Evolutionary conservation across 2,797 vertebrate genomes (phyloP), one percentile per base, ranked within the genome.

Genomic region (Balearica regulorum): DNA sequence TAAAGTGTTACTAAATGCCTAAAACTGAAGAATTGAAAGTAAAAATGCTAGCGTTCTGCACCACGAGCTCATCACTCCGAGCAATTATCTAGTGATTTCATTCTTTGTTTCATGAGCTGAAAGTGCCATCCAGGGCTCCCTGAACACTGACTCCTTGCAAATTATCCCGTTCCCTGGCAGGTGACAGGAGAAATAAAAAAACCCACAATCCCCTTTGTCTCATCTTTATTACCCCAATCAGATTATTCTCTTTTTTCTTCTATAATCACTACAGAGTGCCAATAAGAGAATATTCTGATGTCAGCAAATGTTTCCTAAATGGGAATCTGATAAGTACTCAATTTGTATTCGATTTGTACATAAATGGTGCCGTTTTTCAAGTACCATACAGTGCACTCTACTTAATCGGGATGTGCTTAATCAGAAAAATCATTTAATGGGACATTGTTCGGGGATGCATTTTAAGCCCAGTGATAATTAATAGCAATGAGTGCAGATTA

Each of bases 381-480:
- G 86, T 79, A 75, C 44, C 5, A 8, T 87, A 88, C 87, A 95
- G 83, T 51, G 35, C 83, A 91, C 55, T 86, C 77, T 39, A 49
- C 55, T 96, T 96, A 96, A 97, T 90, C 21, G 39, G 71, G 80
- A 78, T 82, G 90, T 89, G 71, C 93, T 96, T 96, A 95, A 97
- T 96, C 91, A 96, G 87, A 85, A 92, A 97, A 97, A 96, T 93
- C 80, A 77, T 94, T 96, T 94, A 92, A 97, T 80, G 90, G 84
- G 79, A 71, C 54, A 94, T 92, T 94, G 91, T 93, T 97, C 46
- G 3, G 91, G 43, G 49, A 85, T 84, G 69, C 57, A 64, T 95
- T 94, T 96, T 87, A 96, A 95, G 44, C 26, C 28, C 57, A 72
- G 33, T 39, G 87, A 93, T 93, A 95, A 94, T 93, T 93, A 96